Evolutionary conservation across 2,888 invertebrate genomes (phyloP).

Genomic region (Sphaeridia pumilis): DNA sequence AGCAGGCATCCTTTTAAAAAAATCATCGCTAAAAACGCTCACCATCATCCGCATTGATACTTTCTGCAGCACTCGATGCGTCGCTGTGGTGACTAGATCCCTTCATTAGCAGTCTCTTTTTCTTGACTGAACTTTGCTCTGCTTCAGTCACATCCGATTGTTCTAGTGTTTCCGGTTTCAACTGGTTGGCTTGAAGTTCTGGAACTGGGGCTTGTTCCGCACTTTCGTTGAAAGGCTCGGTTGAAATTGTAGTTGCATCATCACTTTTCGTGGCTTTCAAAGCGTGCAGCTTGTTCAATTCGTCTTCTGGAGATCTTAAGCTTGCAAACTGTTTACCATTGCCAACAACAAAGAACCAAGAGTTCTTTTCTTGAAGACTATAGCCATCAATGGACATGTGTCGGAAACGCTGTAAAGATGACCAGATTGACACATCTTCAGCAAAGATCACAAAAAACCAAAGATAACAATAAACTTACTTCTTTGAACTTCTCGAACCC

Average conservation of each 20-base stretch:
- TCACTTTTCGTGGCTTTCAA: slow-evolving; percentile 45
- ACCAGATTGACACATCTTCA: neutral
- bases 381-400: slow-evolving; percentile 49
- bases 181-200: no score
- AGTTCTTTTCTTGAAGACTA: slow-evolving; percentile 47
- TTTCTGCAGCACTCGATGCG: slow-evolving; percentile 37
- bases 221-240: slow-evolving; percentile 25
- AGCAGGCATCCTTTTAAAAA: no score
- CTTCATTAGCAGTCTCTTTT: slow-evolving; percentile 13
- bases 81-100: slow-evolving; percentile 37
- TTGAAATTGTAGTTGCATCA: neutral
- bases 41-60: slow-evolving; percentile 38
- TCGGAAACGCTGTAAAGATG: slow-evolving; percentile 45
- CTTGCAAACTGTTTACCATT: slow-evolving; percentile 37
- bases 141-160: neutral
- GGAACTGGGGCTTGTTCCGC: no score
- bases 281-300: neutral
- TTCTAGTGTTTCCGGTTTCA: no score
- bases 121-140: no score
- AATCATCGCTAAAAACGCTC: slow-evolving; percentile 10
- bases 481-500: slow-evolving; percentile 41
- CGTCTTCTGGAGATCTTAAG: slow-evolving; percentile 32
- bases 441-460: neutral
- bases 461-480: slow-evolving; percentile 12
- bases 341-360: slow-evolving; percentile 51